A percentile compares a stretch with the other conserved stretches of the same genome.
Conservation (phyloP, 2,113 vertebrate genomes). For the Bujurquina vittata region DNA sequence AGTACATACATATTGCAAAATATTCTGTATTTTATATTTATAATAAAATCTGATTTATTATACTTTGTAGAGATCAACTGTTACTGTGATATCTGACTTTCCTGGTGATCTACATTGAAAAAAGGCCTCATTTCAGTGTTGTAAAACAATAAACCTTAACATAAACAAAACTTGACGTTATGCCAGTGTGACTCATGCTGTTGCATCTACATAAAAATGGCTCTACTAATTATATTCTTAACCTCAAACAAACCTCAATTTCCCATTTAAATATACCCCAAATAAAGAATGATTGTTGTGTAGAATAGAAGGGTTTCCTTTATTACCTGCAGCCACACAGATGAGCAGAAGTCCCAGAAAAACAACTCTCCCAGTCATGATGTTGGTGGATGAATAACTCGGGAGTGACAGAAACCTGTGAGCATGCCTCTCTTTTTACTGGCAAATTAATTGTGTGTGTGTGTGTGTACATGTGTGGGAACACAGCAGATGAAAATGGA, state of each 20-base stretch:
- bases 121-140: neutral
- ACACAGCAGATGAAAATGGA: conserved; percentile 48
- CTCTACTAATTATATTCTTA: neutral
- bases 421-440: neutral
- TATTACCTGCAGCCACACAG: conserved; percentile 65
- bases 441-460: neutral
- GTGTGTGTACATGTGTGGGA: conserved; percentile 32
- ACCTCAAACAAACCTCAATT: neutral
- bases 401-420: conserved; percentile 1
- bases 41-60: neutral
- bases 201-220: neutral
- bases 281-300: neutral
- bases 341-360: conserved; percentile 68
- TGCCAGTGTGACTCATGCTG: neutral
- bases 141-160: neutral
- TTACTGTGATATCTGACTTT: neutral
- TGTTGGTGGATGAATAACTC: conserved; percentile 52
- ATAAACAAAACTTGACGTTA: neutral
- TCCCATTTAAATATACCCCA: neutral
- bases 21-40: neutral
- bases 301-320: neutral
- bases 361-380: conserved; percentile 58
- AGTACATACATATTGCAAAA: neutral
- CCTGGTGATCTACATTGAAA: neutral
- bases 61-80: neutral